These are phyloP conservation scores for Chromoteleia sp. DNA, from an alignment of 2,888 invertebrate genomes.

Conservation along the genomic window DNA sequence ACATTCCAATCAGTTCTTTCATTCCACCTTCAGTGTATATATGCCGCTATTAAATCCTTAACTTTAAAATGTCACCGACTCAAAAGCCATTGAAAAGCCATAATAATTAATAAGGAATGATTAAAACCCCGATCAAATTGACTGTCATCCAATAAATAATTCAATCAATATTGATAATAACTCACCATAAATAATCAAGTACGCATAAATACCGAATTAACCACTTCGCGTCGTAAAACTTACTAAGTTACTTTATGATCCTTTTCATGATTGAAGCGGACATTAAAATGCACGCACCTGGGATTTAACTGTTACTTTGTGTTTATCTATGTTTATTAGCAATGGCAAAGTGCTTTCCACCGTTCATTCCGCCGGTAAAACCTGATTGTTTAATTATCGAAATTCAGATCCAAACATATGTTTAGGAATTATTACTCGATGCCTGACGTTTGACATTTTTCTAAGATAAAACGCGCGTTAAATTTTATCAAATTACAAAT, in stretches of 20 bases:
- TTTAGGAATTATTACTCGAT: conserved; percentile 15
- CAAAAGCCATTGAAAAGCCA: too few species aligned
- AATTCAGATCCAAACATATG: conserved; percentile 33
- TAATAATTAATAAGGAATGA: conserved; percentile 11
- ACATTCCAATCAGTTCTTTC: too few species aligned
- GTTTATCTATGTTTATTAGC: conserved; percentile 44
- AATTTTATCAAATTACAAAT: conserved; percentile 40
- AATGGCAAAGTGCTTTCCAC: conserved; percentile 20
- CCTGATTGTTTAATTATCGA: conserved; percentile 45
- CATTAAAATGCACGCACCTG: conserved; percentile 44
- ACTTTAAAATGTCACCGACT: too few species aligned
- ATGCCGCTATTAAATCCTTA: too few species aligned
- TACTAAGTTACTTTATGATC: conserved; percentile 37
- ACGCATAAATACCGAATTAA: conserved; percentile 32
- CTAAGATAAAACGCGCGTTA: not conserved
- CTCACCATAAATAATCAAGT: conserved; percentile 11
- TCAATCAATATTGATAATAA: conserved; percentile 26
- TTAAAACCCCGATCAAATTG: conserved; percentile 17
- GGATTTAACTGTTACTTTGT: conserved; percentile 48
- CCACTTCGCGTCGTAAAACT: conserved; percentile 33
- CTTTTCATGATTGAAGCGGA: conserved; percentile 41
- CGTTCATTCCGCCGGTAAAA: conserved; percentile 25
- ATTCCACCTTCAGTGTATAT: too few species aligned
- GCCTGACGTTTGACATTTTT: conserved; percentile 9
- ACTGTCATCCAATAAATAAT: conserved; percentile 30